Conservation (phyloP, 2,113 vertebrate species). For the Hassar affinis region DNA sequence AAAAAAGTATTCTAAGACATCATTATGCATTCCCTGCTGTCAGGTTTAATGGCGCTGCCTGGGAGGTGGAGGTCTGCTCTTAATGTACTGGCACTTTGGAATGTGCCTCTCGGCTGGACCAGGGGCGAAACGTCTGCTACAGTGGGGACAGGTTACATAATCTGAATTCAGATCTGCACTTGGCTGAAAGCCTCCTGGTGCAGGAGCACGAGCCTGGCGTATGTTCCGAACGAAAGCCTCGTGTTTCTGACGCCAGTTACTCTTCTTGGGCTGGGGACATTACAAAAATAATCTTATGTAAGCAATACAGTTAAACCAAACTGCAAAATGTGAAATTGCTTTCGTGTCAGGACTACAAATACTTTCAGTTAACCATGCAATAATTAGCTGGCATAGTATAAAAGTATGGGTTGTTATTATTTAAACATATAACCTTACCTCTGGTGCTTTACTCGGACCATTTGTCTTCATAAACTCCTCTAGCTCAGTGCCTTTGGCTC, state of each 20-base stretch:
- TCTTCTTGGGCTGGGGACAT: constrained; percentile 61
- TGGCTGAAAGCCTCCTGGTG: constrained; percentile 57
- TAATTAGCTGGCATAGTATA: not conserved
- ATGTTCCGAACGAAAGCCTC: constrained; percentile 67
- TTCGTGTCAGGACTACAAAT: not conserved
- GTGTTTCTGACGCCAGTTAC: constrained; percentile 70
- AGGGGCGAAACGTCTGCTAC: constrained; percentile 71
- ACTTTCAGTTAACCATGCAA: not conserved
- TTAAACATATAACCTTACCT: constrained; percentile 65
- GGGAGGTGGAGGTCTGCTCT: constrained; percentile 68
- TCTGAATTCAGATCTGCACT: constrained; percentile 62
- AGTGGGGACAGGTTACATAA: constrained; percentile 75
- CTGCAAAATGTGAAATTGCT: not conserved
- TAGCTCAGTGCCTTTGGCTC: constrained; percentile 78
- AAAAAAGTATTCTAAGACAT: not conserved
- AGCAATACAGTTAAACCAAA: not conserved
- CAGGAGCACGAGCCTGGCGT: constrained; percentile 58
- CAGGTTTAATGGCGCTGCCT: constrained; percentile 35
- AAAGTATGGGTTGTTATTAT: not conserved
- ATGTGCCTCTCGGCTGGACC: constrained; percentile 72
- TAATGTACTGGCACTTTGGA: constrained; percentile 75
- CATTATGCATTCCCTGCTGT: not conserved
- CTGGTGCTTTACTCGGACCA: constrained; percentile 51
- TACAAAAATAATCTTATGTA: not conserved
- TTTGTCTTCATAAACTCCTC: constrained; percentile 75